Conservation (phyloP, 2,888 invertebrate species). For the Lepidochrysops patricia region DNA sequence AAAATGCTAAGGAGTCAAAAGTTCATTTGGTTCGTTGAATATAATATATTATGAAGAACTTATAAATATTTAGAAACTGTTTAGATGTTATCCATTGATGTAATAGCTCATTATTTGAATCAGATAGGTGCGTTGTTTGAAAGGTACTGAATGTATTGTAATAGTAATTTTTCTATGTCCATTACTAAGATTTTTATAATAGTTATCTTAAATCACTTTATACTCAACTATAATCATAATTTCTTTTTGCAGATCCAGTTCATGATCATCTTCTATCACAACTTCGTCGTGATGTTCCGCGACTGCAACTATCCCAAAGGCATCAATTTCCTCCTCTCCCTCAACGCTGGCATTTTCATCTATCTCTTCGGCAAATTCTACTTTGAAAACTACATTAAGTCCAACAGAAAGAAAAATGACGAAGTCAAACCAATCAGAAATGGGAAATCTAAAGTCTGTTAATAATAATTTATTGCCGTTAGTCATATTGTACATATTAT, state of each 20-base stretch:
- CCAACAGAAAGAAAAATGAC: constrained; percentile 13
- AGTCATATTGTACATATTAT: constrained; percentile 4
- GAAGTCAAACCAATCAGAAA: background rate
- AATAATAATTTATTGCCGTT: background rate
- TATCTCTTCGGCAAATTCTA: constrained; percentile 88
- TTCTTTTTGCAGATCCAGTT: constrained; percentile 78
- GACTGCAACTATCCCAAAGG: constrained; percentile 82
- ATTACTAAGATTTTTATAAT: too few species aligned
- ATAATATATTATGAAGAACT: too few species aligned
- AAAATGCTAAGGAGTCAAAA: too few species aligned
- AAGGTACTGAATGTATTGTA: too few species aligned
- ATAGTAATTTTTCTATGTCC: too few species aligned
- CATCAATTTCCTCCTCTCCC: constrained; percentile 77
- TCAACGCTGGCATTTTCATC: constrained; percentile 81
- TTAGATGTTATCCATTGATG: too few species aligned
- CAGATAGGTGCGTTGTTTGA: too few species aligned
- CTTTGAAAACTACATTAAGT: constrained; percentile 76
- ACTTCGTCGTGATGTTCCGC: constrained; percentile 77
- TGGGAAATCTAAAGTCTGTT: background rate
- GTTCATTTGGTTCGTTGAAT: too few species aligned
- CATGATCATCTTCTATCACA: constrained; percentile 82
- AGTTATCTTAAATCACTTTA: too few species aligned
- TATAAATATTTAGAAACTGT: too few species aligned
- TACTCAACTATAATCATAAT: background rate
- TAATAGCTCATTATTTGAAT: too few species aligned